Conservation (phyloP, 2,888 invertebrate genomes). For the Acleris literana region DNA sequence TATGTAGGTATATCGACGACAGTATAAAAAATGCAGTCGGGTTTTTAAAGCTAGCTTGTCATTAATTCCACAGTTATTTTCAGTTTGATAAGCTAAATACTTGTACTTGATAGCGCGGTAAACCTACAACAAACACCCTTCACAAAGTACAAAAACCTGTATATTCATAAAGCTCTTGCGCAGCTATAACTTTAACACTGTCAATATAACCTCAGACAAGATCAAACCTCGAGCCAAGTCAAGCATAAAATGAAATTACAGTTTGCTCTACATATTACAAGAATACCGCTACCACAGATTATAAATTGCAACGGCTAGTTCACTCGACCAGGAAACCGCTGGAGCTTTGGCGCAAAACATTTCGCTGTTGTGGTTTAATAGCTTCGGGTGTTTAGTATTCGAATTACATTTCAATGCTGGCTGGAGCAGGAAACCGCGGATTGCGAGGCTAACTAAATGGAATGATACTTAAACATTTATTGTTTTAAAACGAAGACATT, state of each 20-base stretch:
- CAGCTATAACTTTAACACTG: constrained; percentile 1
- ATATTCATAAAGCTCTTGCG: neutral
- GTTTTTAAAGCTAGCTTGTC: too few species aligned
- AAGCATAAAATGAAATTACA: constrained; percentile 31
- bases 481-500: too few species aligned
- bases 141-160: too few species aligned
- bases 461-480: neutral
- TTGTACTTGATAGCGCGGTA: too few species aligned
- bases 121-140: too few species aligned
- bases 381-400: constrained; percentile 1
- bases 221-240: constrained; percentile 20
- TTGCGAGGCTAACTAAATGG: neutral
- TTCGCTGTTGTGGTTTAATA: constrained; percentile 12
- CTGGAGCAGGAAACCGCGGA: neutral
- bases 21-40: too few species aligned
- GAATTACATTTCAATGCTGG: neutral
- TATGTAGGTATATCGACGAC: too few species aligned
- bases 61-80: too few species aligned
- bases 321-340: constrained; percentile 30
- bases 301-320: constrained; percentile 5
- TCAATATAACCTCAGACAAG: constrained; percentile 20
- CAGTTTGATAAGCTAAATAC: too few species aligned
- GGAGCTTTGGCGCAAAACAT: constrained; percentile 11
- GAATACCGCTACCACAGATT: constrained; percentile 20
- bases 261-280: constrained; percentile 25